Conservation (phyloP, 2,888 invertebrate species). For the Trissolcus brochymenae region DNA sequence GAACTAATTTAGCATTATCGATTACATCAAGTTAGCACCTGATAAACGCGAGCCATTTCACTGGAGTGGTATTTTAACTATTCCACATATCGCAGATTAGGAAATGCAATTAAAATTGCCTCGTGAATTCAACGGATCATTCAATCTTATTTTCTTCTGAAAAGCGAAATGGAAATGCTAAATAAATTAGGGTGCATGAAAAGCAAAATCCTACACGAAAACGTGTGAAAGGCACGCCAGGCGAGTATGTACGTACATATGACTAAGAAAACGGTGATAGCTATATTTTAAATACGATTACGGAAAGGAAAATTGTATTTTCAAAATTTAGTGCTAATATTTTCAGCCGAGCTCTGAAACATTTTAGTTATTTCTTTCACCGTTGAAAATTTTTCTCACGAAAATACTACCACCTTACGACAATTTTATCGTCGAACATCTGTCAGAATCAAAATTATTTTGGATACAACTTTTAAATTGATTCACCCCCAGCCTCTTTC, state of each 20-base stretch:
- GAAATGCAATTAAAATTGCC: background rate
- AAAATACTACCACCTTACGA: slow-evolving; percentile 44
- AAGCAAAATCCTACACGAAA: slow-evolving; percentile 29
- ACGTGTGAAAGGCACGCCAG: slow-evolving; percentile 25
- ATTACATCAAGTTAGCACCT: background rate
- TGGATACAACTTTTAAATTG: too few species aligned
- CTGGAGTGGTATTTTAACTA: background rate
- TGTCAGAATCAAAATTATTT: too few species aligned
- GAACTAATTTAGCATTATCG: background rate
- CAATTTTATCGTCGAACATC: slow-evolving; percentile 21
- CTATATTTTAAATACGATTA: slow-evolving; percentile 52
- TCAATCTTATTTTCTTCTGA: too few species aligned
- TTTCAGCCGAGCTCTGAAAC: slow-evolving; percentile 45
- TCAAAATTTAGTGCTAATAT: slow-evolving; percentile 59
- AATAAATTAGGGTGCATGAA: too few species aligned
- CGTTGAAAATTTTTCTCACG: slow-evolving; percentile 51
- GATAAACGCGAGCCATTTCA: too few species aligned
- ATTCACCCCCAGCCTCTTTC: too few species aligned
- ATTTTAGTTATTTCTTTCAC: slow-evolving; percentile 56
- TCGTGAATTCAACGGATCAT: background rate
- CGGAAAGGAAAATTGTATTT: slow-evolving; percentile 56
- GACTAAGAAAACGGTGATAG: slow-evolving; percentile 37
- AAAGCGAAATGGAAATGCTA: background rate
- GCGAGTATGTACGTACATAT: slow-evolving; percentile 22
- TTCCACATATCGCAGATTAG: background rate